Evolutionary conservation across 1,140 invertebrate species (phyloP).

Genomic region (Druon quercuslanigerum): DNA sequence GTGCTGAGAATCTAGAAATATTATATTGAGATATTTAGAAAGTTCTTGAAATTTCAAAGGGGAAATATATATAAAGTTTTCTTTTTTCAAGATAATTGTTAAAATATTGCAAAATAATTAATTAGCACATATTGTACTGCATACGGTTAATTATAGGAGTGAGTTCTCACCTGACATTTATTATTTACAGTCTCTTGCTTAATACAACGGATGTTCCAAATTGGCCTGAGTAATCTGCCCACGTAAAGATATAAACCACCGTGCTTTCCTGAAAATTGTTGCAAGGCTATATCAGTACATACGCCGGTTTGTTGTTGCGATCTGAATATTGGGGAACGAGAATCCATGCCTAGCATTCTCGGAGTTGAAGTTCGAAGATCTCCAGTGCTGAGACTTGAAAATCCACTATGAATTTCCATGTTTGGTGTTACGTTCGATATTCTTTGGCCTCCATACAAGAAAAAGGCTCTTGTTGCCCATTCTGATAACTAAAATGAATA

Average conservation of each 20-base stretch:
- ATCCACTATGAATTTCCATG: conserved; percentile 53
- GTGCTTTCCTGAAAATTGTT: conserved; percentile 90
- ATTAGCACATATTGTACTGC: too few relatives aligned
- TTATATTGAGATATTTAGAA: neutral
- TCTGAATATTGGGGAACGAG: conserved; percentile 53
- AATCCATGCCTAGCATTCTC: conserved; percentile 56
- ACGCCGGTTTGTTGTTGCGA: conserved; percentile 55
- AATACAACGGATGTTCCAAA: conserved; percentile 87
- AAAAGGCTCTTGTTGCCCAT: conserved; percentile 94
- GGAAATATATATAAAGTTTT: too few relatives aligned
- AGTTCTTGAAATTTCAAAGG: too few relatives aligned
- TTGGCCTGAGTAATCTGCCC: conserved; percentile 87
- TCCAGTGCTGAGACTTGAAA: conserved; percentile 45
- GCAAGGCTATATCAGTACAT: conserved; percentile 70
- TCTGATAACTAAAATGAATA: conserved; percentile 79
- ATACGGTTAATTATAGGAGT: too few relatives aligned
- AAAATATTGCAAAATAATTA: too few relatives aligned
- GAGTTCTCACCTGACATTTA: conserved; percentile 71
- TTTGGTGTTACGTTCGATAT: conserved; percentile 47
- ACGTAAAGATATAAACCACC: conserved; percentile 95
- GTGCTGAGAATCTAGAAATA: conserved; percentile 69
- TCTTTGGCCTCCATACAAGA: conserved; percentile 90
- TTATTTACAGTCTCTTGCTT: conserved; percentile 78
- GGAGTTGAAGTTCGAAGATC: conserved; percentile 71
- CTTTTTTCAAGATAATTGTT: too few relatives aligned